Percentiles rank a stretch among this genome's conserved stretches.
phyloP scores from a whole-genome alignment of 2,113 vertebrate genomes.

The Symphodus melops region DNA sequence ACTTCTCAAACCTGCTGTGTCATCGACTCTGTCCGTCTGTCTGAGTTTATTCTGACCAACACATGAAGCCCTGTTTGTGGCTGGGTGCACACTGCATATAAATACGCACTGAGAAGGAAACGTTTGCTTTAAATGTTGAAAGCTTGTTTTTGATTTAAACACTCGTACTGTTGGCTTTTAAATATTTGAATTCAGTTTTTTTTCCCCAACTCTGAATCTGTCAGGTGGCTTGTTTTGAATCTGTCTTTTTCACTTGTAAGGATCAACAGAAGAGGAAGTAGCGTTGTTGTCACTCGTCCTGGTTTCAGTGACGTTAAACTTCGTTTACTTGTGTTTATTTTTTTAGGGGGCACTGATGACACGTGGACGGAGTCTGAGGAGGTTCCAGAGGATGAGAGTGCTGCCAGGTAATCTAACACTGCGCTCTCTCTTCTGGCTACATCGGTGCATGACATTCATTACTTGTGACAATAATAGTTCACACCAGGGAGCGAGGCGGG shows the following conservation, averaged over 20 bases:
- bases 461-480: background rate
- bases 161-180: too few species aligned
- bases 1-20: background rate
- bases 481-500: background rate
- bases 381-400: slow-evolving; percentile 90
- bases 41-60: background rate
- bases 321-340: background rate
- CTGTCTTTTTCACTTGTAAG: too few species aligned
- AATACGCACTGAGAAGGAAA: too few species aligned
- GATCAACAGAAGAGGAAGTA: too few species aligned
- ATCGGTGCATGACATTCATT: background rate
- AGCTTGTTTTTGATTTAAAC: too few species aligned
- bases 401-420: slow-evolving; percentile 84
- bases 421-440: background rate
- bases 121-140: too few species aligned
- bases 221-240: too few species aligned
- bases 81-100: background rate
- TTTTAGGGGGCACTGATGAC: slow-evolving; percentile 91
- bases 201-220: too few species aligned
- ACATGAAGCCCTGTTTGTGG: too few species aligned
- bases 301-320: too few species aligned
- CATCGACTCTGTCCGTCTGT: background rate
- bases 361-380: slow-evolving; percentile 91
- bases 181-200: too few species aligned
- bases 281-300: background rate